These are phyloP conservation scores for Cryptotermes secundus DNA, from an alignment of 1,140 invertebrate genomes.

Conservation along the genomic window DNA sequence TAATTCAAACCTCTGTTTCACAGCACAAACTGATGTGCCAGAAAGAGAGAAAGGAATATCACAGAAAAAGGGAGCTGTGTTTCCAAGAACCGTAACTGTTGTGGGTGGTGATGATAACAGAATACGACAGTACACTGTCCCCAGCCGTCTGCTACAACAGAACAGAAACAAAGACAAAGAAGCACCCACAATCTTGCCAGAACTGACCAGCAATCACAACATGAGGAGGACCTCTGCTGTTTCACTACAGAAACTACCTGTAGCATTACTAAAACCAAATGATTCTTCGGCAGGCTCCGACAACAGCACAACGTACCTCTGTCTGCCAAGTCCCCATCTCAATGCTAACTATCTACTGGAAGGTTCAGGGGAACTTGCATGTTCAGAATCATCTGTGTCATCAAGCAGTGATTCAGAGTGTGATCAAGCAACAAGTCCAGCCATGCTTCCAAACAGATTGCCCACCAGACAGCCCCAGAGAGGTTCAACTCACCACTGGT, in stretches of 20 bases:
- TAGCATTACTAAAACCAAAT: not conserved
- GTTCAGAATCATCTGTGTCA: conserved; percentile 22
- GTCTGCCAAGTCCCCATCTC: not conserved
- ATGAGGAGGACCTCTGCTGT: not conserved
- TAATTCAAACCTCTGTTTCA: not conserved
- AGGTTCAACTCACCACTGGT: not conserved
- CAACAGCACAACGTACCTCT: conserved; percentile 15
- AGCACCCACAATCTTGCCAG: not conserved
- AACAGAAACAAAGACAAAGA: not conserved
- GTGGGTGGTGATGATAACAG: conserved; percentile 36
- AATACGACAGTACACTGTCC: conserved; percentile 39
- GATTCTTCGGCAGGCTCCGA: not conserved
- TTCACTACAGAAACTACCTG: not conserved
- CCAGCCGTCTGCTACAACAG: not conserved
- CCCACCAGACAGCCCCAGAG: conserved; percentile 2
- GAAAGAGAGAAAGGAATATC: not conserved
- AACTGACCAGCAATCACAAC: not conserved
- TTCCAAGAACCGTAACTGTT: conserved; percentile 27
- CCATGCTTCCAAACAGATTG: conserved; percentile 9
- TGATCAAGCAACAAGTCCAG: not conserved
- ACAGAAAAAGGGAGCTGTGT: not conserved
- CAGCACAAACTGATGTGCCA: not conserved
- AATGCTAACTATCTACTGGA: not conserved
- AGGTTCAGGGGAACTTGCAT: conserved; percentile 21
- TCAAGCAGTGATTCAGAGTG: not conserved